phyloP scores from a whole-genome alignment of 2,113 vertebrate genomes.

The Suncus etruscus region DNA sequence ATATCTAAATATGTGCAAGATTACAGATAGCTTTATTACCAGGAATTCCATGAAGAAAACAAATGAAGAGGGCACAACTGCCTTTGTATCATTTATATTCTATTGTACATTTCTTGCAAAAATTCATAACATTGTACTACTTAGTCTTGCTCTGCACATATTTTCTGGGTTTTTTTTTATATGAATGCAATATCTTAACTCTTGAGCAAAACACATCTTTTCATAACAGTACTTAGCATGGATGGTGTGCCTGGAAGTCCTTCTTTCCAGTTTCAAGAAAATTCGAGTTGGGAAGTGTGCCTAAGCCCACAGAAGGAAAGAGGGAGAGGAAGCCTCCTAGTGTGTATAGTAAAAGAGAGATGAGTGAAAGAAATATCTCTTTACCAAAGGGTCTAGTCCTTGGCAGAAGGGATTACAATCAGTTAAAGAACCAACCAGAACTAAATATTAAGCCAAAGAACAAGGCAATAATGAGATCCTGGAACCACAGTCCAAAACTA shows the following conservation, averaged over 20 bases:
- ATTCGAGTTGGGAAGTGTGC: background rate
- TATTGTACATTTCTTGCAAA: background rate
- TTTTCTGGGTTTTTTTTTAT: slow-evolving; percentile 12
- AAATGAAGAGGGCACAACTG: background rate
- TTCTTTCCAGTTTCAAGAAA: background rate
- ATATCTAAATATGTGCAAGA: background rate
- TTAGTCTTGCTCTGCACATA: slow-evolving; percentile 1
- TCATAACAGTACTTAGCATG: background rate
- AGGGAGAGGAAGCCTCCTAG: background rate
- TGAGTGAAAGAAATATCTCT: background rate
- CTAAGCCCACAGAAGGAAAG: background rate
- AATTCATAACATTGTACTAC: slow-evolving; percentile 42
- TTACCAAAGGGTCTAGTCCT: background rate
- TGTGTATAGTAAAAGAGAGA: background rate
- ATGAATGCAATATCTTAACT: background rate
- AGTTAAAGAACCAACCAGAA: background rate
- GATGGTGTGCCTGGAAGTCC: background rate
- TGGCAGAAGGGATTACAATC: background rate
- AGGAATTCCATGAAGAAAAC: background rate
- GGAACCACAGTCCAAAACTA: background rate
- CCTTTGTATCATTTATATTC: no score
- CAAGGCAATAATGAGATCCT: background rate
- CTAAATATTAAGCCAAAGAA: background rate
- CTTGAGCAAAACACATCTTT: background rate
- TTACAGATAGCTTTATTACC: background rate